Conservation (phyloP, 2,797 vertebrate genomes). For the Parauchenoglanis ngamensis region DNA sequence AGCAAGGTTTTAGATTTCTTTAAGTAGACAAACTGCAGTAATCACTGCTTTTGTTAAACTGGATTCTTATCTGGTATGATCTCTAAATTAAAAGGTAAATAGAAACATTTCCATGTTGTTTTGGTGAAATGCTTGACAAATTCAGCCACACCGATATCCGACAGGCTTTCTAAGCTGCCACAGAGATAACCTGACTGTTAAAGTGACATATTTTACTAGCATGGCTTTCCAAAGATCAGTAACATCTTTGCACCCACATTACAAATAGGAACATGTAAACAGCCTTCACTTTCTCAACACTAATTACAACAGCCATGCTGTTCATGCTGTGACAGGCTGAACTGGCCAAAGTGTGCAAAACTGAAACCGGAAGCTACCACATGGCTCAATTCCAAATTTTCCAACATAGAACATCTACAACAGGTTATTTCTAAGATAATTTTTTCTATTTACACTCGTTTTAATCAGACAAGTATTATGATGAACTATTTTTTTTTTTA, state of each 20-base stretch:
- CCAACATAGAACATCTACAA: not conserved
- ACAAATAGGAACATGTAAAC: constrained; percentile 24
- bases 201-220: constrained; percentile 19
- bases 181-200: constrained; percentile 19
- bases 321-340: constrained; percentile 27
- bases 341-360: constrained; percentile 26
- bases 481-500: not conserved
- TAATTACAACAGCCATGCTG: constrained; percentile 39
- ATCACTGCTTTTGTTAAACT: not conserved
- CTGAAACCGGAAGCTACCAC: constrained; percentile 3
- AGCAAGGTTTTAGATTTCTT: not conserved
- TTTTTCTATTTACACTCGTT: not conserved
- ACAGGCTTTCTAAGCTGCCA: not conserved
- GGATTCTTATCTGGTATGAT: not conserved
- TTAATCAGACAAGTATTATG: not conserved
- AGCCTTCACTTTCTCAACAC: constrained; percentile 28
- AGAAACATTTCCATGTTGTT: not conserved
- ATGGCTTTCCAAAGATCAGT: constrained; percentile 1
- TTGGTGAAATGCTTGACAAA: not conserved
- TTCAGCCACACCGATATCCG: not conserved
- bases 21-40: not conserved
- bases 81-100: not conserved
- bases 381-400: constrained; percentile 5
- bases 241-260: constrained; percentile 14
- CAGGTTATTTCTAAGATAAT: not conserved